A percentile compares a stretch with the other conserved stretches of the same genome.
phyloP scores from a whole-genome alignment of 2,888 invertebrate species.

The Pardosa pseudoannulata region DNA sequence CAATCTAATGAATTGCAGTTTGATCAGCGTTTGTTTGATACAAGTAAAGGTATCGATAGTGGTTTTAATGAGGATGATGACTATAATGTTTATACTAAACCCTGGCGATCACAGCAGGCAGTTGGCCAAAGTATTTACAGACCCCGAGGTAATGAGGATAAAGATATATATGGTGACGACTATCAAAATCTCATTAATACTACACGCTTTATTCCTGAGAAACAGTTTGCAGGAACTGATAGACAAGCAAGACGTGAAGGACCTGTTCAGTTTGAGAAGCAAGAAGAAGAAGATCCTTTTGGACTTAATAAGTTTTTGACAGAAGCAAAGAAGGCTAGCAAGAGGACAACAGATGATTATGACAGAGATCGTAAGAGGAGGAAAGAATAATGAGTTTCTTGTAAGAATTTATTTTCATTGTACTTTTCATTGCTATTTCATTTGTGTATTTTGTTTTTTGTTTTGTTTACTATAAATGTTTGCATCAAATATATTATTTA shows the following conservation, averaged over 20 bases:
- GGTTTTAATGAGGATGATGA: conserved; percentile 98
- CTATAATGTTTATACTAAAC: conserved; percentile 98
- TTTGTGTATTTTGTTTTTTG: too few relatives aligned
- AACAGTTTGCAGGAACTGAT: conserved; percentile 96
- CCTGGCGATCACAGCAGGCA: conserved; percentile 94
- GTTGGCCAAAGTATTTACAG: conserved; percentile 93
- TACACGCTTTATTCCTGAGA: conserved; percentile 96
- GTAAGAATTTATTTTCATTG: too few relatives aligned
- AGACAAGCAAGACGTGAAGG: conserved; percentile 86
- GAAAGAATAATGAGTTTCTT: conserved; percentile 61
- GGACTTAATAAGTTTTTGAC: conserved; percentile 98
- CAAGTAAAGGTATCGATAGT: conserved; percentile 90
- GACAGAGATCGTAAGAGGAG: conserved; percentile 74
- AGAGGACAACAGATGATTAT: conserved; percentile 77
- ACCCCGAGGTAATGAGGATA: conserved; percentile 87
- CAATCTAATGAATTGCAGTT: conserved; percentile 88
- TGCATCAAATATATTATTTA: too few relatives aligned
- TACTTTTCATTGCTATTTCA: too few relatives aligned
- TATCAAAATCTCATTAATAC: conserved; percentile 92
- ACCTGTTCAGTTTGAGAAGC: conserved; percentile 94
- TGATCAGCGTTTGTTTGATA: conserved; percentile 97
- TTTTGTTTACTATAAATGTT: too few relatives aligned
- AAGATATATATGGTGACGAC: conserved; percentile 91
- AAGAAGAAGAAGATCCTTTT: conserved; percentile 92
- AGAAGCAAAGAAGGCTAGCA: conserved; percentile 92